phyloP scores from a whole-genome alignment of 1,140 invertebrate species.

The Aphelinus certus region DNA sequence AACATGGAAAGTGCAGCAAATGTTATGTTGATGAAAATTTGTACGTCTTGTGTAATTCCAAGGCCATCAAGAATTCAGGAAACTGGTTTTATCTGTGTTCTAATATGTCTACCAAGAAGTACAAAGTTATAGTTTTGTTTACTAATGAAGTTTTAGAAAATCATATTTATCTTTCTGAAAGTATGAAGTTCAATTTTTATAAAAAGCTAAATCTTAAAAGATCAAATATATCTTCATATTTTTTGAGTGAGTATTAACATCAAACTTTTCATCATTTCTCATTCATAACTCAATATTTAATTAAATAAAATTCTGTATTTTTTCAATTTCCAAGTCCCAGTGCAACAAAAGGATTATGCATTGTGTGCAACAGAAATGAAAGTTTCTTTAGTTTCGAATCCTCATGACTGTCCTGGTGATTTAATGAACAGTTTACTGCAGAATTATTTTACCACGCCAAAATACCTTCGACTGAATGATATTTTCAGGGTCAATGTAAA shows the following conservation, averaged over 20 bases:
- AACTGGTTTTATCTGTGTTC: constrained; percentile 55
- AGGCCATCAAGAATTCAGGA: constrained; percentile 15
- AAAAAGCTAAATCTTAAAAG: constrained; percentile 45
- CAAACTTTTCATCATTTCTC: constrained; percentile 13
- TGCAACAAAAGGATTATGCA: background rate
- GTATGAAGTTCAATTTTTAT: constrained; percentile 64
- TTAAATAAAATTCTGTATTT: constrained; percentile 20
- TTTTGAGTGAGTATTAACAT: constrained; percentile 50
- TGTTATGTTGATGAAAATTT: constrained; percentile 50
- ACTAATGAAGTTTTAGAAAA: constrained; percentile 50
- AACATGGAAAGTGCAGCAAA: constrained; percentile 36
- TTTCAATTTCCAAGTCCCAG: constrained; percentile 17
- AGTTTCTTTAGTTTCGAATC: constrained; percentile 35
- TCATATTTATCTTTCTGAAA: constrained; percentile 64
- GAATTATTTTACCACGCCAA: constrained; percentile 68
- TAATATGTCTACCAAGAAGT: constrained; percentile 48
- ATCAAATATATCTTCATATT: constrained; percentile 41
- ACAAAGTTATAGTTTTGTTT: constrained; percentile 61
- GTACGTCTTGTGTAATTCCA: constrained; percentile 47
- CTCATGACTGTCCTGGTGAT: constrained; percentile 42
- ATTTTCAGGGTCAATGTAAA: constrained; percentile 66
- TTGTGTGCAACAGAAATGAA: constrained; percentile 14
- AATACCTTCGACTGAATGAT: constrained; percentile 66
- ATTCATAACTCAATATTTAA: constrained; percentile 9
- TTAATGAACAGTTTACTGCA: constrained; percentile 63